Evolutionary conservation across 2,888 invertebrate genomes (phyloP).

Genomic region (Dynastes maya): DNA sequence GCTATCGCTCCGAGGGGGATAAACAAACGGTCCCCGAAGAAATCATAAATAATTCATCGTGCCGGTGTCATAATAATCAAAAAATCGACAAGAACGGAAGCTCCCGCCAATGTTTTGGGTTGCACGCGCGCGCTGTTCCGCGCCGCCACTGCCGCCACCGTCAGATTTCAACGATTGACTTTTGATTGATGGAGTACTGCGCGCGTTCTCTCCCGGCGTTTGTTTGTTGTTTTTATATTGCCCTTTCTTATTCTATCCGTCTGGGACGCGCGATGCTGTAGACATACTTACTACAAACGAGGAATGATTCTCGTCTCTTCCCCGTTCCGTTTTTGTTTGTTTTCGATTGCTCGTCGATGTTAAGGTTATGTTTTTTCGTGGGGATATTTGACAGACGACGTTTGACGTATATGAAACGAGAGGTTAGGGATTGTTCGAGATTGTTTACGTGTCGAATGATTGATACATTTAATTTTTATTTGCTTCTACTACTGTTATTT

Average conservation of each 20-base stretch:
- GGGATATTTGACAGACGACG: constrained; percentile 13
- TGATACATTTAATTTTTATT: background rate
- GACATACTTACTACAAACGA: background rate
- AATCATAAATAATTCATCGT: constrained; percentile 42
- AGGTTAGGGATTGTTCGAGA: background rate
- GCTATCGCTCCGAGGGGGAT: background rate
- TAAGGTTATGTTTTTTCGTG: constrained; percentile 3
- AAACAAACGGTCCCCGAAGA: constrained; percentile 40
- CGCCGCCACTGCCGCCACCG: background rate
- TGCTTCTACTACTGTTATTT: background rate
- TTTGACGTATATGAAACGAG: background rate
- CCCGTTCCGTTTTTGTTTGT: background rate
- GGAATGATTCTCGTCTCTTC: background rate
- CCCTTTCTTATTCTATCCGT: too few species aligned
- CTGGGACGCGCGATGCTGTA: background rate
- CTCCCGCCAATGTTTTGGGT: constrained; percentile 24
- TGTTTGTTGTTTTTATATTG: background rate
- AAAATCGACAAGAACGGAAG: constrained; percentile 32
- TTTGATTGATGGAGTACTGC: constrained; percentile 22
- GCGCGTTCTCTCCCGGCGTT: constrained; percentile 4
- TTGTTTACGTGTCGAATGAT: background rate
- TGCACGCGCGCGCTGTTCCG: background rate
- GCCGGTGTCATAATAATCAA: constrained; percentile 38
- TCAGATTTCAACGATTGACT: constrained; percentile 29
- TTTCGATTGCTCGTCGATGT: constrained; percentile 2